Conservation (phyloP, 2,113 vertebrate genomes). For the Burhinus oedicnemus region DNA sequence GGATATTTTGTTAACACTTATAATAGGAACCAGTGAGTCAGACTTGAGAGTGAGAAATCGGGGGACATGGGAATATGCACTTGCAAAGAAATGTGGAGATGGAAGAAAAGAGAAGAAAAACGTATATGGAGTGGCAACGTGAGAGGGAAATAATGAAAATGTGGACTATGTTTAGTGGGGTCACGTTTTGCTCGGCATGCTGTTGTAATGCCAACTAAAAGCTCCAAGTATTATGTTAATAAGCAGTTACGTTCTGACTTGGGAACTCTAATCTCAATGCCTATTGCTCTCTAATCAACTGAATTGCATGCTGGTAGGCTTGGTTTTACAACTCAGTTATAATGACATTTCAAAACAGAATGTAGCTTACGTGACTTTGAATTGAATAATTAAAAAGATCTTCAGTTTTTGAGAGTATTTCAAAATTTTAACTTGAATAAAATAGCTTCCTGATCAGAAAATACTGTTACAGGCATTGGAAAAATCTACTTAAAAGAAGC, state of each 20-base stretch:
- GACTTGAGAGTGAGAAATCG: slow-evolving; percentile 43
- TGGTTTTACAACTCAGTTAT: neutral
- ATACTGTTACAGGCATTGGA: neutral
- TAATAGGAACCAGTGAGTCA: slow-evolving; percentile 62
- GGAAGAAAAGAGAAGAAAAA: neutral
- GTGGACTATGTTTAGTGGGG: neutral
- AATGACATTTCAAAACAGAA: neutral
- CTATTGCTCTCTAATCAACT: neutral
- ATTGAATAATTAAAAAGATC: neutral
- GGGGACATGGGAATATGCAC: slow-evolving; percentile 5
- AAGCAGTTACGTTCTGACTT: neutral
- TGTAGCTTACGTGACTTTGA: neutral
- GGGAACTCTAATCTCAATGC: neutral
- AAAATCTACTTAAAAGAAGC: neutral
- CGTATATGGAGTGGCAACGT: neutral
- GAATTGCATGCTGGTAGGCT: neutral
- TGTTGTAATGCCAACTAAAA: neutral
- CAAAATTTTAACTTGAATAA: neutral
- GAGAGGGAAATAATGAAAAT: neutral
- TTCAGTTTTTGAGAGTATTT: neutral
- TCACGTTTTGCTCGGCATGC: neutral
- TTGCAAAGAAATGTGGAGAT: slow-evolving; percentile 17
- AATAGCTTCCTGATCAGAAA: neutral
- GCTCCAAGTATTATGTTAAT: neutral
- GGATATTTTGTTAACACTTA: slow-evolving; percentile 38